A percentile compares a stretch with the other conserved stretches of the same genome.
Conservation (phyloP, 1,140 invertebrate genomes). For the Drosophila lacteicornis region DNA sequence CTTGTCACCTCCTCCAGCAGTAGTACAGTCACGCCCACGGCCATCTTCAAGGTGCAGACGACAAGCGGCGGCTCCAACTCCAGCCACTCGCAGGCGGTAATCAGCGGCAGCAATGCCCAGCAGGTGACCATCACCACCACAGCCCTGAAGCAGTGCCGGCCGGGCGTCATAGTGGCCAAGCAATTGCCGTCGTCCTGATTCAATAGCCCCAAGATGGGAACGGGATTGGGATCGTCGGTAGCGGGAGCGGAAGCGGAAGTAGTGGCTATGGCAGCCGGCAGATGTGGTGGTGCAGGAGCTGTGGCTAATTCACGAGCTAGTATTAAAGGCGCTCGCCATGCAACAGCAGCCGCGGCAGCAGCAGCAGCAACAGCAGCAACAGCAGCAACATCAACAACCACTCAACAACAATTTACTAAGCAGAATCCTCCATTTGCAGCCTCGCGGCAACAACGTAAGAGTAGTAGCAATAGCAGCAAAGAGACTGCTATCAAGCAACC, state of each 20-base stretch:
- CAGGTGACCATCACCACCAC: conserved; percentile 84
- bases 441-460: conserved; percentile 51
- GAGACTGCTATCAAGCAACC: conserved; percentile 45
- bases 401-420: conserved; percentile 52
- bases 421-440: conserved; percentile 47
- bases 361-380: conserved; percentile 13
- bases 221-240: conserved; percentile 17
- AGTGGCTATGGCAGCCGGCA: conserved; percentile 27
- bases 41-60: conserved; percentile 81
- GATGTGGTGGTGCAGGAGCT: conserved; percentile 30
- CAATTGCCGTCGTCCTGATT: conserved; percentile 86
- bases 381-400: conserved; percentile 25
- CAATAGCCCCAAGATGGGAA: conserved; percentile 48
- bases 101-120: conserved; percentile 49
- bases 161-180: conserved; percentile 94
- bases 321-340: conserved; percentile 67
- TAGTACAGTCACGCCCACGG: conserved; percentile 66
- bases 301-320: conserved; percentile 42
- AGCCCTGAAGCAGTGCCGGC: conserved; percentile 89
- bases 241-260: conserved; percentile 17
- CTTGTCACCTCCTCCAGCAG: conserved; percentile 33
- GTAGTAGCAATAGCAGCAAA: conserved; percentile 40
- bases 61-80: conserved; percentile 10
- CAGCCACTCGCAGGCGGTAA: conserved; percentile 30
- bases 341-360: conserved; percentile 33